phyloP scores from a whole-genome alignment of 2,888 invertebrate genomes.

The Ophion obscuratus region DNA sequence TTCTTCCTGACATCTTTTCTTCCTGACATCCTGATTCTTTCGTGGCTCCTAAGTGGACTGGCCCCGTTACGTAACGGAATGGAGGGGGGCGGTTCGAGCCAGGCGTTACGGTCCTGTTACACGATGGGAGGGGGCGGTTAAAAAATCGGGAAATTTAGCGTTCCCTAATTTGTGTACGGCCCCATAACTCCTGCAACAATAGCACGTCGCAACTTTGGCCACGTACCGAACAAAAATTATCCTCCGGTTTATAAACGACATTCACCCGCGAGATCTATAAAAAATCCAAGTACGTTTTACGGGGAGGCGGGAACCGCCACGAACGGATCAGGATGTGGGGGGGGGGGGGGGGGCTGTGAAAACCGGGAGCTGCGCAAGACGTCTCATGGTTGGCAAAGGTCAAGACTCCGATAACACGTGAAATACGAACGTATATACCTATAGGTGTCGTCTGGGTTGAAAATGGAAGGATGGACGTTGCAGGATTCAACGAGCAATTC shows the following conservation, averaged over 20 bases:
- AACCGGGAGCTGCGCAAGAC: conserved; percentile 62
- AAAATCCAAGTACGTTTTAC: conserved; percentile 49
- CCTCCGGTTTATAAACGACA: background rate
- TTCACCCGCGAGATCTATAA: background rate
- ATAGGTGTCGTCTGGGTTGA: background rate
- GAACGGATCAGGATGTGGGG: conserved; percentile 21
- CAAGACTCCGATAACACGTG: conserved; percentile 65
- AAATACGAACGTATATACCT: conserved; percentile 14
- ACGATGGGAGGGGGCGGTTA: too few species aligned
- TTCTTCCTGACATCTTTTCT: too few species aligned
- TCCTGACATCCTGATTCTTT: too few species aligned
- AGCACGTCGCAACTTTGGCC: background rate
- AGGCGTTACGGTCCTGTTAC: too few species aligned
- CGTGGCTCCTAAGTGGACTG: too few species aligned
- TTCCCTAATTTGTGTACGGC: too few species aligned
- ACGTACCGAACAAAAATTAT: background rate
- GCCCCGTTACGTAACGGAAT: too few species aligned
- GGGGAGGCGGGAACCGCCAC: conserved; percentile 28
- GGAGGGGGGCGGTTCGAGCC: too few species aligned
- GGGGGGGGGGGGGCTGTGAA: conserved; percentile 37
- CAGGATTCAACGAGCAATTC: background rate
- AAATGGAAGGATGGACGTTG: conserved; percentile 21
- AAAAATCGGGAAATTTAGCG: too few species aligned
- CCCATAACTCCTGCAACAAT: too few species aligned
- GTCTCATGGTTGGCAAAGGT: conserved; percentile 66